Evolutionary conservation across 1,140 invertebrate genomes (phyloP).

Genomic region (Drosophila tropicalis): DNA sequence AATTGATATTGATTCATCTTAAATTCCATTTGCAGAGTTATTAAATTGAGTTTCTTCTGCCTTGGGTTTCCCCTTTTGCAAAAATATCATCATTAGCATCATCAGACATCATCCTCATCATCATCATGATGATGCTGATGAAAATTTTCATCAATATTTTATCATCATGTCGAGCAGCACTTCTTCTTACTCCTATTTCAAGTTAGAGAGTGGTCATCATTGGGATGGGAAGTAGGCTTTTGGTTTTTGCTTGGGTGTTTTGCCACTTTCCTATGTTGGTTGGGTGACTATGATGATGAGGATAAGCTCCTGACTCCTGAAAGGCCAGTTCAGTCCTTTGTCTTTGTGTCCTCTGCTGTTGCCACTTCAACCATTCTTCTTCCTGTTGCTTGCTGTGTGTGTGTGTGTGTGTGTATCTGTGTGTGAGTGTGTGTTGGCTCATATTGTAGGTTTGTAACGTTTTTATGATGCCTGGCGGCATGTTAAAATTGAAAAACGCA

Average conservation of each 20-base stretch:
- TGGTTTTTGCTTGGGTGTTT: conserved; percentile 34
- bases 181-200: conserved; percentile 18
- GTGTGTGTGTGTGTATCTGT: conserved; percentile 14
- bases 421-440: conserved; percentile 56
- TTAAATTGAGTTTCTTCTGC: neutral
- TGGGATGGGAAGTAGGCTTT: conserved; percentile 23
- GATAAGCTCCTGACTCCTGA: conserved; percentile 16
- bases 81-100: conserved; percentile 5
- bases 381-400: conserved; percentile 12
- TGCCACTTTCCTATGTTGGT: conserved; percentile 40
- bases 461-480: conserved; percentile 83
- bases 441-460: conserved; percentile 80
- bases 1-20: conserved; percentile 10
- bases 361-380: conserved; percentile 37
- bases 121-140: neutral
- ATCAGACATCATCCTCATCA: neutral
- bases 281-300: conserved; percentile 9
- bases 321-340: conserved; percentile 9
- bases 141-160: conserved; percentile 10
- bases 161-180: conserved; percentile 1
- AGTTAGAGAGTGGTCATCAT: neutral
- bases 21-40: conserved; percentile 10
- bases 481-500: conserved; percentile 83
- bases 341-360: conserved; percentile 35
- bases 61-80: neutral